phyloP scores from a whole-genome alignment of 2,797 vertebrate genomes.

The Malacoctenus gilli region DNA sequence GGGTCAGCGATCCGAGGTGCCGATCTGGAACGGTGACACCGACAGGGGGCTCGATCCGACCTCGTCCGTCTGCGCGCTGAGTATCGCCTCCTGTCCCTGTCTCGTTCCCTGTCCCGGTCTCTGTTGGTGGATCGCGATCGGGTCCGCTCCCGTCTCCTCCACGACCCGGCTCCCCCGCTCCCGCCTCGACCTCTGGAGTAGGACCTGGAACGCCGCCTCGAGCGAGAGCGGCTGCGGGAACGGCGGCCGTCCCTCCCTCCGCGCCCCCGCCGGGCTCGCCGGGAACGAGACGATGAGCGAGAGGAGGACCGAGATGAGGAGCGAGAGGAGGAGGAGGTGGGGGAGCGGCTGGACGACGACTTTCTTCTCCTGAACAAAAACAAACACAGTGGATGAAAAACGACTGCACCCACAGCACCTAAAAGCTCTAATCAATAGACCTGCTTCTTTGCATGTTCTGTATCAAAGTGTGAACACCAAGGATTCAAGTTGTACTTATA shows the following conservation, averaged over 20 bases:
- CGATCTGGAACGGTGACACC: not conserved
- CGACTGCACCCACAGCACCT: constrained; percentile 32
- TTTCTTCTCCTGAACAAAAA: constrained; percentile 83
- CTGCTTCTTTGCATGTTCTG: constrained; percentile 5
- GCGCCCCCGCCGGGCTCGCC: constrained; percentile 78
- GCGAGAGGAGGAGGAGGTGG: constrained; percentile 82
- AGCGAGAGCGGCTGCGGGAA: constrained; percentile 82
- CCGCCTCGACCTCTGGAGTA: constrained; percentile 73
- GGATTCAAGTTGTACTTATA: too few relatives aligned
- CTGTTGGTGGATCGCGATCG: constrained; percentile 81
- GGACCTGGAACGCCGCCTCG: constrained; percentile 77
- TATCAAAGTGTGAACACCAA: too few relatives aligned
- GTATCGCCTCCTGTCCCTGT: constrained; percentile 73
- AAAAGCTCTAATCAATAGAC: constrained; percentile 39
- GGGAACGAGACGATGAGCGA: constrained; percentile 85
- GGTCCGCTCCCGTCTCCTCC: constrained; percentile 78
- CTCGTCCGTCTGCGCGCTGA: constrained; percentile 84
- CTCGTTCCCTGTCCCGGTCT: constrained; percentile 37
- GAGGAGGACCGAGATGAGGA: constrained; percentile 82
- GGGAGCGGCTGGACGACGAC: constrained; percentile 83
- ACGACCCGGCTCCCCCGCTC: constrained; percentile 70
- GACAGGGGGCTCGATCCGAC: constrained; percentile 47
- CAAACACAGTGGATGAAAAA: constrained; percentile 55
- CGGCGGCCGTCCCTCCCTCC: constrained; percentile 81
- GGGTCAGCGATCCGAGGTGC: fast-evolving